A percentile compares a stretch with the other conserved stretches of the same genome.
phyloP scores from a whole-genome alignment of 2,888 invertebrate genomes.

The Dione juno region DNA sequence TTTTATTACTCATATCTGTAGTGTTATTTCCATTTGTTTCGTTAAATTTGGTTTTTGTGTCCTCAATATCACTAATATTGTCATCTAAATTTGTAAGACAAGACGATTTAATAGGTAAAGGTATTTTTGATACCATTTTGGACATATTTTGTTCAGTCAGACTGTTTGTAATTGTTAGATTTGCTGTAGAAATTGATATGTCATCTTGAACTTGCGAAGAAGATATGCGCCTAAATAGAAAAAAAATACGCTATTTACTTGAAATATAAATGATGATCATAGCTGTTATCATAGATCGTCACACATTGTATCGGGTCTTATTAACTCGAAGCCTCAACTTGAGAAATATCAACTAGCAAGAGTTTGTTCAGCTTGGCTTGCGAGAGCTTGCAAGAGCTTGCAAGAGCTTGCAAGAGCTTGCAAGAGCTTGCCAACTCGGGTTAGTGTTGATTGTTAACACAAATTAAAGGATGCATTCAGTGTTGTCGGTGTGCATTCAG shows the following conservation, averaged over 20 bases:
- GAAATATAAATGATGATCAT: not conserved
- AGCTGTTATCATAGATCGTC: too few species aligned
- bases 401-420: too few species aligned
- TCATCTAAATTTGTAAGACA: not conserved
- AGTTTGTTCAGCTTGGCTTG: too few species aligned
- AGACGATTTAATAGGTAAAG: slow-evolving; percentile 12
- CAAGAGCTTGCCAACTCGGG: too few species aligned
- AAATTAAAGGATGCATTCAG: too few species aligned
- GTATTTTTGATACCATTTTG: not conserved
- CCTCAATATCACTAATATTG: not conserved
- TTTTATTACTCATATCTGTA: not conserved
- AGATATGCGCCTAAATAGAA: not conserved
- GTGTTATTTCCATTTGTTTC: not conserved
- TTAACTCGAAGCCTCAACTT: too few species aligned
- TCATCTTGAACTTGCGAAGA: not conserved
- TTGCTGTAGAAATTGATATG: not conserved
- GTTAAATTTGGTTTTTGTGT: not conserved
- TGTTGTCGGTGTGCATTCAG: too few species aligned
- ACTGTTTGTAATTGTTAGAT: not conserved
- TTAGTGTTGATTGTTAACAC: too few species aligned
- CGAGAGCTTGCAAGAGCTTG: too few species aligned
- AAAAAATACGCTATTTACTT: not conserved
- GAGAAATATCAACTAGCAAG: too few species aligned
- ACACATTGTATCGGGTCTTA: too few species aligned
- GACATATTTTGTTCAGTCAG: not conserved